phyloP scores from a whole-genome alignment of 2,113 vertebrate species.

The Rhynchomys soricoides region DNA sequence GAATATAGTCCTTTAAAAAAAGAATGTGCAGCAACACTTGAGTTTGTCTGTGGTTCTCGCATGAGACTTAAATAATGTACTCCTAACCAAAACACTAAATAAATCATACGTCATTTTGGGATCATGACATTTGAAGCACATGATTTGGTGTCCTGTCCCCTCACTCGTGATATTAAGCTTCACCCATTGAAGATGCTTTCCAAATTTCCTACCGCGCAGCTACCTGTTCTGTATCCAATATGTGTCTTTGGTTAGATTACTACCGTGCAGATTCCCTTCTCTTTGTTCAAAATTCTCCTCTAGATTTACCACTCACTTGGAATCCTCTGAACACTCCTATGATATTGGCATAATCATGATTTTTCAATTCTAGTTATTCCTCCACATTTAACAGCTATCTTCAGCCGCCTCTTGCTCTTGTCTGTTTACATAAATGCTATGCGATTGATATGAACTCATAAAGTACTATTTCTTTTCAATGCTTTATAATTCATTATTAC shows the following conservation, averaged over 20 bases:
- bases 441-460: background rate
- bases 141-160: background rate
- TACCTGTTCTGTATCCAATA: background rate
- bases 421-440: background rate
- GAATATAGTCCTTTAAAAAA: background rate
- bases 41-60: background rate
- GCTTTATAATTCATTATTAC: background rate
- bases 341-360: background rate
- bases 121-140: background rate
- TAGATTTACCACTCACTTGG: background rate
- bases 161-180: background rate
- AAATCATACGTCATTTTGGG: background rate
- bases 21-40: background rate
- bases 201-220: background rate
- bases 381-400: background rate
- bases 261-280: background rate
- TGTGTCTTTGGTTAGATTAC: background rate
- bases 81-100: background rate
- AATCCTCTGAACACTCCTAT: slow-evolving; percentile 12
- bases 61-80: background rate
- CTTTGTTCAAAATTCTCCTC: slow-evolving; percentile 2
- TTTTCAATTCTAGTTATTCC: slow-evolving; percentile 3
- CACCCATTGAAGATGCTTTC: background rate
- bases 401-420: background rate
- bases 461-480: background rate